Evolutionary conservation across 2,113 vertebrate species (phyloP).

Genomic region (Herpailurus yagouaroundi): DNA sequence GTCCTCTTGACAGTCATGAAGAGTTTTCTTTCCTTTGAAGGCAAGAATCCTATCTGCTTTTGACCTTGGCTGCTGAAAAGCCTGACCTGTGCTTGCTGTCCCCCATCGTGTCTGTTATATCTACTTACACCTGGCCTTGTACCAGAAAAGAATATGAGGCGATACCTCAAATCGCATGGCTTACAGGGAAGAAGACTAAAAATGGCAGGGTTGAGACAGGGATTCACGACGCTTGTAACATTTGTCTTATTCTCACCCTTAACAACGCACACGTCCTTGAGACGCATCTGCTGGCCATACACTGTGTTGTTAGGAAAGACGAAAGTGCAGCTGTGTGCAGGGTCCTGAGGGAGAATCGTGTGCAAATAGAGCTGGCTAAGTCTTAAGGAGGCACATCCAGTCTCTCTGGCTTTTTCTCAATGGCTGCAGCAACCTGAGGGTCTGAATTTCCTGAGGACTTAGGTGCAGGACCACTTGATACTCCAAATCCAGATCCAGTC

Average conservation of each 20-base stretch:
- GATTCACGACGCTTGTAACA: not conserved
- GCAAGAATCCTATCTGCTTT: not conserved
- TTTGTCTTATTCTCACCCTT: not conserved
- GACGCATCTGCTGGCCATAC: not conserved
- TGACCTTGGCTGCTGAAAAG: not conserved
- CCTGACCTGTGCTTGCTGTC: not conserved
- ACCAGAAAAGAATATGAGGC: not conserved
- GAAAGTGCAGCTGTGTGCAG: not conserved
- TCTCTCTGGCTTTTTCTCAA: not conserved
- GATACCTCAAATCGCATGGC: not conserved
- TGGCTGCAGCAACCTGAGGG: not conserved
- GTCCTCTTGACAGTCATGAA: not conserved
- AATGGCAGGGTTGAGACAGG: not conserved
- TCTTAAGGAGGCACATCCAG: not conserved
- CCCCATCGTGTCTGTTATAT: not conserved
- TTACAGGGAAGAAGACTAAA: not conserved
- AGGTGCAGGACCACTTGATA: not conserved
- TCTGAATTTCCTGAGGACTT: not conserved
- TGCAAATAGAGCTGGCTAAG: too few relatives aligned
- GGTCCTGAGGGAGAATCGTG: not conserved
- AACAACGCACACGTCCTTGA: not conserved
- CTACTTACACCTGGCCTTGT: not conserved
- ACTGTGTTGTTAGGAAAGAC: not conserved
- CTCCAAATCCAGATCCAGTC: not conserved
- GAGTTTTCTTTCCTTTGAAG: not conserved